phyloP scores from a whole-genome alignment of 1,140 invertebrate species.

The Chionoecetes opilio region DNA sequence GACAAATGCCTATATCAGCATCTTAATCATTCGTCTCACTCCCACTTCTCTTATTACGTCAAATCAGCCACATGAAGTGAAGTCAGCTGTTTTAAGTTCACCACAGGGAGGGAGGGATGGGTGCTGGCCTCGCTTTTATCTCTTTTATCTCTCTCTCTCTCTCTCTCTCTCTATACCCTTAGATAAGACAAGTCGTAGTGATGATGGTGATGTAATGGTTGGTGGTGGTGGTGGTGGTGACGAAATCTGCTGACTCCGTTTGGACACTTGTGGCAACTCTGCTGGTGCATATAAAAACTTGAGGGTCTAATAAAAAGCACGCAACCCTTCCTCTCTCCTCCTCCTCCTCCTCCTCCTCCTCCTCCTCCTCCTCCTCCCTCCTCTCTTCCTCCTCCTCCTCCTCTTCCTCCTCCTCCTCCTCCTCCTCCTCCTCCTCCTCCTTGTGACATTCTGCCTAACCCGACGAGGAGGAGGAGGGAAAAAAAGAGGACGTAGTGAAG shows the following conservation, averaged over 20 bases:
- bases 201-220: neutral
- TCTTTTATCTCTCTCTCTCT: neutral
- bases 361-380: too few species aligned
- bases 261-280: neutral
- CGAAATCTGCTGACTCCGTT: neutral
- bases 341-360: too few species aligned
- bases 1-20: too few species aligned
- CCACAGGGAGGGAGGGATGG: neutral
- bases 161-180: neutral
- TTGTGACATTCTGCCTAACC: neutral
- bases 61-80: neutral
- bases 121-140: conserved; percentile 7
- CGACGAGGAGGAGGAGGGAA: neutral
- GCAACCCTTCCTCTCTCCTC: neutral
- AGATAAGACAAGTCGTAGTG: neutral
- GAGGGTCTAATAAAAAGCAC: neutral
- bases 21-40: neutral
- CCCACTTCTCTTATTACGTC: neutral
- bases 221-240: neutral
- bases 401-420: neutral
- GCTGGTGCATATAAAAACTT: neutral
- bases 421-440: neutral
- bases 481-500: neutral
- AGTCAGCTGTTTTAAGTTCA: neutral
- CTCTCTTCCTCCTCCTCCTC: conserved; percentile 1